A percentile compares a stretch with the other conserved stretches of the same genome.
These are phyloP conservation scores for Sphyrna mokarran DNA, from an alignment of 2,113 vertebrate species.

Conservation along the genomic window DNA sequence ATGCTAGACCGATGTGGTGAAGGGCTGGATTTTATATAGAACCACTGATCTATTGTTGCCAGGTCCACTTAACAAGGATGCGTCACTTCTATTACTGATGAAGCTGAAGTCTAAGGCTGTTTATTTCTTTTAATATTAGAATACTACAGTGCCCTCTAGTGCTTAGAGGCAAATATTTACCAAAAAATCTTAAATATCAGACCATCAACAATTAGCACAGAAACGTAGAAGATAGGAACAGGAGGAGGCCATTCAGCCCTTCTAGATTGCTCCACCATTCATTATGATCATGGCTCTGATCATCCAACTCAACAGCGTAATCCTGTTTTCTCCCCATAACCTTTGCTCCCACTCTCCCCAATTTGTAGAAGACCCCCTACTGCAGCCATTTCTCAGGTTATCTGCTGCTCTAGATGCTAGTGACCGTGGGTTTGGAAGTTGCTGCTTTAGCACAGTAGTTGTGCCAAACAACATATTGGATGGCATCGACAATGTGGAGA, in stretches of 20 bases:
- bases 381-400: not conserved
- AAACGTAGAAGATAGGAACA: too few relatives aligned
- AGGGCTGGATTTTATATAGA: not conserved
- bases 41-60: not conserved
- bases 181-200: not conserved
- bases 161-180: not conserved
- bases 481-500: too few relatives aligned
- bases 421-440: too few relatives aligned
- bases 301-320: too few relatives aligned
- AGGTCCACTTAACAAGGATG: not conserved
- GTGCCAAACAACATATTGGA: too few relatives aligned
- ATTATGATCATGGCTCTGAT: too few relatives aligned
- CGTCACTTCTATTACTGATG: not conserved
- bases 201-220: not conserved
- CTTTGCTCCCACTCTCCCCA: too few relatives aligned
- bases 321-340: too few relatives aligned
- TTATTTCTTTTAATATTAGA: not conserved
- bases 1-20: not conserved
- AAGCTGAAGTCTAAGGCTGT: not conserved
- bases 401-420: too few relatives aligned
- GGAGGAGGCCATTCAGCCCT: too few relatives aligned
- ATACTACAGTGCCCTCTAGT: conserved; percentile 18
- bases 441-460: too few relatives aligned
- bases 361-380: not conserved
- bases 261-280: too few relatives aligned